Evolutionary conservation across 37 sponge, comb jelly and placozoan species (phyloP).

Genomic region (Ianthella basta): DNA sequence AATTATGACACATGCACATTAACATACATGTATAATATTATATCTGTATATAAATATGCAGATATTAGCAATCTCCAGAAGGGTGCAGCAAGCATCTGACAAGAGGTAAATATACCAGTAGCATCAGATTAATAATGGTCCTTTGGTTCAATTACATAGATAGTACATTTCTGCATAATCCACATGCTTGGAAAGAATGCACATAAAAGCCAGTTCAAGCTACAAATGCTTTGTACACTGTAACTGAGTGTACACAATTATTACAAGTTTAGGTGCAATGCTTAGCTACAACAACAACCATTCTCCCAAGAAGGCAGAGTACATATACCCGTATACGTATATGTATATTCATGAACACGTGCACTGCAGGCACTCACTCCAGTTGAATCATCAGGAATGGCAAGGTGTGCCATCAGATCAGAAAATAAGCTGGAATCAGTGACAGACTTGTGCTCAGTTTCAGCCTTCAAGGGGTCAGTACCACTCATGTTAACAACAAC

Average conservation of each 20-base stretch:
- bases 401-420: background rate
- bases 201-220: too few species aligned
- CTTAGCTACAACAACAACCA: too few species aligned
- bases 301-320: background rate
- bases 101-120: too few species aligned
- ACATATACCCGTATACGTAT: background rate
- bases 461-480: background rate
- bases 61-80: too few species aligned
- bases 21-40: background rate
- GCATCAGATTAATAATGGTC: too few species aligned
- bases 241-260: too few species aligned
- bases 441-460: background rate
- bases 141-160: too few species aligned
- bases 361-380: constrained; percentile 14
- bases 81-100: too few species aligned
- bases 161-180: too few species aligned
- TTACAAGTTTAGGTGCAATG: too few species aligned
- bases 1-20: background rate
- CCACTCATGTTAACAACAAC: background rate
- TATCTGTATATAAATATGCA: background rate
- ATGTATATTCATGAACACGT: background rate
- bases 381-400: constrained; percentile 18
- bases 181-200: too few species aligned
- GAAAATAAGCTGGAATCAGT: background rate
- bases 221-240: too few species aligned